A percentile compares a stretch with the other conserved stretches of the same genome.
These are phyloP conservation scores for Turritopsis dohrnii DNA, from an alignment of 30 jellyfish, hydroid and myxozoan genomes.

Conservation along the genomic window DNA sequence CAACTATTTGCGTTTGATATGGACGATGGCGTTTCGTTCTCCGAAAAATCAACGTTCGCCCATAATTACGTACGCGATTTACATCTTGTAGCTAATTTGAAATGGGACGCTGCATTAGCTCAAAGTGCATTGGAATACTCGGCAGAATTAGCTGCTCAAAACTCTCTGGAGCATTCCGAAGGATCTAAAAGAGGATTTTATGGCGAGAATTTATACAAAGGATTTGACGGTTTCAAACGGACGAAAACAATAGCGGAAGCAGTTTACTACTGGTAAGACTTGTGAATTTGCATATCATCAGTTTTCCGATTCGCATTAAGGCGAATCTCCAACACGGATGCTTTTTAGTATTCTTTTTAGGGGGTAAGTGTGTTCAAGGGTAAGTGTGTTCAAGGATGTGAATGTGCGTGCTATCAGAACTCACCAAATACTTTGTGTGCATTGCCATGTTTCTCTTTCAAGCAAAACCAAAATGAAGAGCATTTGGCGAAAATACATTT, in stretches of 20 bases:
- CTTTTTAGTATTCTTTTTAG: neutral
- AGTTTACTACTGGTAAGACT: slow-evolving; percentile 12
- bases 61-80: slow-evolving; percentile 34
- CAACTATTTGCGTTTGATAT: neutral
- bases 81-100: slow-evolving; percentile 24
- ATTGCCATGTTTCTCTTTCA: neutral
- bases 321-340: too few relatives aligned
- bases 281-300: neutral
- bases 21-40: slow-evolving; percentile 23
- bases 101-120: slow-evolving; percentile 33
- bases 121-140: slow-evolving; percentile 6
- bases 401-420: neutral
- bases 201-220: slow-evolving; percentile 25
- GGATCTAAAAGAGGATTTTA: neutral
- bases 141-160: slow-evolving; percentile 1
- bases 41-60: slow-evolving; percentile 30
- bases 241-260: slow-evolving; percentile 23
- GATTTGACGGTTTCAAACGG: slow-evolving; percentile 20
- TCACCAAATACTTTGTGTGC: neutral
- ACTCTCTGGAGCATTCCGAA: slow-evolving; percentile 3
- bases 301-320: too few relatives aligned
- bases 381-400: neutral
- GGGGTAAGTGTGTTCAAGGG: neutral
- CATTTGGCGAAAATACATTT: too few relatives aligned
- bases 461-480: neutral